Evolutionary conservation across 2,797 vertebrate species (phyloP).

Genomic region (Gymnopithys bicolor): DNA sequence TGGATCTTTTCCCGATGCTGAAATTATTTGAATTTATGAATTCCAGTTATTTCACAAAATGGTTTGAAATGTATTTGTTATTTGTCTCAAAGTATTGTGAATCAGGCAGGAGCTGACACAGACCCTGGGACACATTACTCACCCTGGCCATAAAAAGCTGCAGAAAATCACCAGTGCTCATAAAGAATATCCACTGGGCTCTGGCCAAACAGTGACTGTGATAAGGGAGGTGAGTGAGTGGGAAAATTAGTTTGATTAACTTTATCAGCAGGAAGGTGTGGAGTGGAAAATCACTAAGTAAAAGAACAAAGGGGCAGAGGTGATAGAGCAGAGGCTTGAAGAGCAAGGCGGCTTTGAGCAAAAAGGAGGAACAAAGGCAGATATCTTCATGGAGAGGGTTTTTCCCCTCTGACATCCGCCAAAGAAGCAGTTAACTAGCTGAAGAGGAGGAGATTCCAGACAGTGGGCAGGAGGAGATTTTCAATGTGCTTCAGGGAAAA

Average conservation of each 20-base stretch:
- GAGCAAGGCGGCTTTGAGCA: not conserved
- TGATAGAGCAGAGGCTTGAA: conserved; percentile 7
- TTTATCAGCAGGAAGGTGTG: conserved; percentile 64
- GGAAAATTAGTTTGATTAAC: conserved; percentile 64
- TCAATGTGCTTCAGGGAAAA: not conserved
- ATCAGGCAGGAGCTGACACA: not conserved
- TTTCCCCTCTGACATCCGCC: not conserved
- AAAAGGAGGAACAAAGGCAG: not conserved
- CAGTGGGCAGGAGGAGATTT: not conserved
- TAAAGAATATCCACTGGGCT: conserved; percentile 29
- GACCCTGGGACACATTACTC: not conserved
- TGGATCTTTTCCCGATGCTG: not conserved
- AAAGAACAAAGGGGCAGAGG: conserved; percentile 61
- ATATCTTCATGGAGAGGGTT: not conserved
- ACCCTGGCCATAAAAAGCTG: conserved; percentile 30
- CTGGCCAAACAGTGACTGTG: conserved; percentile 34
- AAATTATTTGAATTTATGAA: not conserved
- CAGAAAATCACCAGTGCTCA: conserved; percentile 27
- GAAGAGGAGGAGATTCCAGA: not conserved
- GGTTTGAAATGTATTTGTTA: not conserved
- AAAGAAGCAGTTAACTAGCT: not conserved
- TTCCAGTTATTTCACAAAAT: not conserved
- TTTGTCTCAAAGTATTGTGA: not conserved
- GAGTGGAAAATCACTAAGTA: conserved; percentile 53
- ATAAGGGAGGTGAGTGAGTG: conserved; percentile 55